Base-by-base conservation (phyloP, 1,140 invertebrate species). In the Drosophila yakuba region DNA sequence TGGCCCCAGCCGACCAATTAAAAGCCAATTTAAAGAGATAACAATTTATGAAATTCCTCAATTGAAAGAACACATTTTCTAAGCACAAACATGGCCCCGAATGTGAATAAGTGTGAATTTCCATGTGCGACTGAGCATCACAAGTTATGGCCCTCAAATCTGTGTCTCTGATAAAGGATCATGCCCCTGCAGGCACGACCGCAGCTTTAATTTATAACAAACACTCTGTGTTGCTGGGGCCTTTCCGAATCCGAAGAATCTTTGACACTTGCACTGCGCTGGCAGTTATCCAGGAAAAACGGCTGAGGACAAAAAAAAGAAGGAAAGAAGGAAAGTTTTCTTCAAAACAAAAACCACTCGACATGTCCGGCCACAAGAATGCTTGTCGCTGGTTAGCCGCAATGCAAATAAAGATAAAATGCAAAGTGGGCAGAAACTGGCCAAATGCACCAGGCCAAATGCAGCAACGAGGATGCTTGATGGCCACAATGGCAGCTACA, bases 161-260 rank as follows among this genome's bases (percentile, higher is more conserved):
- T 73, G 55, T 54, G 56, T 47, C 39, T 35, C 17, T 38, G 69
- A 58, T 72, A 72, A 72, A 69, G 69, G 68, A 66, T 66, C 60
- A 28, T 38, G 64, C 44, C 64, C 68, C 64, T 15, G 64, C 36
- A 68, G 51, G 50, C 67, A 52, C n/a, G 35, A 63, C 69, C 68
- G 57, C 71, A 74, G 51, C 51, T 63, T 74, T 74, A 74, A 74
- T 73, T 74, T 73, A 73, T 73, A 73, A 73, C 69, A 73, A 73
- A 73, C 55, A 73, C 51, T 73, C 59, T 45, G 43, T 45, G 43
- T 38, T 39, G 14, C 38, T 10, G 38, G 44, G 35, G 6, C 14
- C 14, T 23, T n/a, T 25, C 63, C 50, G 14, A 56, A 47, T 25
- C 48, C 50, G 11, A 56, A 39, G 56, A 60, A 52, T 60, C 67